Base-by-base conservation (phyloP, 2,888 invertebrate species). In the Apodemia mormo region DNA sequence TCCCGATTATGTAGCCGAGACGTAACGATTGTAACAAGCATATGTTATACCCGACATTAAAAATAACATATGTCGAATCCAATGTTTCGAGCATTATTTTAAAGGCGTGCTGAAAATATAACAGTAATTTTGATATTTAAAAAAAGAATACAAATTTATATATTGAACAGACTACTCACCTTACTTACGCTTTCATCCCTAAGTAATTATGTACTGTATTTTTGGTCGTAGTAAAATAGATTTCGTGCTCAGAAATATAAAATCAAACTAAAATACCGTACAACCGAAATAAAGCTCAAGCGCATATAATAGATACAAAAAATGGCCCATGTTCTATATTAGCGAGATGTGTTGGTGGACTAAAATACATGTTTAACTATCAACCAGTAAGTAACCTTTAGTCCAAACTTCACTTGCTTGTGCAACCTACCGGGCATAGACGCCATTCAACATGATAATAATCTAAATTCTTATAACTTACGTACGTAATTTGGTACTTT, bases 241-340 rank as follows among this genome's bases (percentile, higher is more conserved):
- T 30, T 61, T 61, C 29, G 58, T 61, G 58, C 58, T 29, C 30
- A 33, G 58, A 61, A 33, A 61, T 61, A 61, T 61, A 12, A 30
- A 58, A 58, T 58, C 9, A 61, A 49, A 14, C 49, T 49, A 49
- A 61, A 61, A 12, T 29, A 58, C 58, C 29, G 30, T 12, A 61
- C 29, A 56, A 56, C 12, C 30, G 58, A 33, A 30, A 61, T 4
- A 33, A 61, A 61, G 12, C 58, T 30, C 58, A 33, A 61, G 58
- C 30, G 30, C 10, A 61, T 61, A 30, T 58, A 58, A 61, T 10
- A 61, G 8, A 30, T 61, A 61, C 29, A 30, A 61, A 33, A 56
- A 61, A 61, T 30, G 29, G 12, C 30, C 33, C 30, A 33, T 33
- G 5, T 29, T 61, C 58, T 30, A 30, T 30, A 5, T 61, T 61